phyloP scores from a whole-genome alignment of 2,797 vertebrate species.

The Gorsachius magnificus region DNA sequence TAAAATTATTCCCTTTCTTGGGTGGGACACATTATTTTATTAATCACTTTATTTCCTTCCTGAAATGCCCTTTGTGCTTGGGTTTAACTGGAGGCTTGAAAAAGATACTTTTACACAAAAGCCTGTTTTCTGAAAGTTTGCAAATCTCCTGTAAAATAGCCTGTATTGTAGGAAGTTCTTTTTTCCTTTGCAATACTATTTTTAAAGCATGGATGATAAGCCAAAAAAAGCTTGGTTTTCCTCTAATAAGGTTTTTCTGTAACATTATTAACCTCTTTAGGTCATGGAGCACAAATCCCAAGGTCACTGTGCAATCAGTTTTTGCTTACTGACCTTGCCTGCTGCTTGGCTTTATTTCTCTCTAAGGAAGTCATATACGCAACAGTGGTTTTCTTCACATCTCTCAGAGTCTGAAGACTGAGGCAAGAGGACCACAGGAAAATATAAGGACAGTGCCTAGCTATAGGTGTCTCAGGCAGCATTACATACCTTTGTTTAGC shows the following conservation, averaged over 20 bases:
- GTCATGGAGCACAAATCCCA: constrained; percentile 41
- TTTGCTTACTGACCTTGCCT: constrained; percentile 33
- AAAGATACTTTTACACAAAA: not conserved
- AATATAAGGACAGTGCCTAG: not conserved
- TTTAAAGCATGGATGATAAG: not conserved
- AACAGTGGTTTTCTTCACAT: not conserved
- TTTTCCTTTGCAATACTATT: not conserved
- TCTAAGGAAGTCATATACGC: not conserved
- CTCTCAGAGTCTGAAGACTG: not conserved
- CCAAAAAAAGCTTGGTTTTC: constrained; percentile 16
- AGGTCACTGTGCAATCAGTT: constrained; percentile 39
- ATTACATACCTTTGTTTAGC: not conserved
- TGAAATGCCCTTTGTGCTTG: constrained; percentile 3
- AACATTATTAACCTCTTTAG: constrained; percentile 40
- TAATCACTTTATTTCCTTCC: not conserved
- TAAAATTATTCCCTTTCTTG: constrained; percentile 21
- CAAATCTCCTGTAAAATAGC: not conserved
- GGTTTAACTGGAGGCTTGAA: not conserved
- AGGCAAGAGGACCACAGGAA: not conserved
- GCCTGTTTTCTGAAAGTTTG: not conserved
- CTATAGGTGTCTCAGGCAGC: not conserved
- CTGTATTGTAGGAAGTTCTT: not conserved
- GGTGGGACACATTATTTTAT: constrained; percentile 37
- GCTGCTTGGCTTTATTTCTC: constrained; percentile 15
- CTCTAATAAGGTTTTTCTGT: constrained; percentile 14